Evolutionary conservation across 1,140 invertebrate genomes (phyloP).

Genomic region (Xylocopa sonorina): DNA sequence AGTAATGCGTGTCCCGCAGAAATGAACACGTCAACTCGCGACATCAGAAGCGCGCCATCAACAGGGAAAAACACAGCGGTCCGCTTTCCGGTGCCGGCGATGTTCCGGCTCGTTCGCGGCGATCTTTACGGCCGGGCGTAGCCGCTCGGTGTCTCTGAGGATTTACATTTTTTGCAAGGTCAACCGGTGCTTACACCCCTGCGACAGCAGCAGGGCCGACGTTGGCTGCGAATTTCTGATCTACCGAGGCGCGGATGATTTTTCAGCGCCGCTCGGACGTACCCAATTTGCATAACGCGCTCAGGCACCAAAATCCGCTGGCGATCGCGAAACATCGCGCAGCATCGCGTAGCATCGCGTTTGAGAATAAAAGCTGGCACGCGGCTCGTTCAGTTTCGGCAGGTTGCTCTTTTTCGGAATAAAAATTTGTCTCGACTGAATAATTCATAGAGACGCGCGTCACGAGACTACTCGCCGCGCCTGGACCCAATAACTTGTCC

Average conservation of each 20-base stretch:
- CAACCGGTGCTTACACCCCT: conserved; percentile 42
- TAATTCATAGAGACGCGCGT: conserved; percentile 4
- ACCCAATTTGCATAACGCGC: conserved; percentile 34
- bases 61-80: conserved; percentile 19
- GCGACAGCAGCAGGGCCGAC: neutral
- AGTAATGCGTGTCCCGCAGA: neutral
- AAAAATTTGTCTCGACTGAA: neutral
- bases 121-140: conserved; percentile 25
- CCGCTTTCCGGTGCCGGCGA: conserved; percentile 23
- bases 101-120: conserved; percentile 23
- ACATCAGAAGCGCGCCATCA: neutral
- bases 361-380: too few species aligned
- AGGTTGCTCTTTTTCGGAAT: too few species aligned
- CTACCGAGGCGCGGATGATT: conserved; percentile 17
- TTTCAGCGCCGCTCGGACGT: conserved; percentile 11
- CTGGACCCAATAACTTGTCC: neutral
- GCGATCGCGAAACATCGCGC: too few species aligned
- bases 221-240: conserved; percentile 38
- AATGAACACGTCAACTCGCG: conserved; percentile 3
- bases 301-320: too few species aligned
- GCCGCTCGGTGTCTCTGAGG: neutral
- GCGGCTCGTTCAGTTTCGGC: too few species aligned
- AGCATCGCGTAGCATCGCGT: too few species aligned
- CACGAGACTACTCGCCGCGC: neutral
- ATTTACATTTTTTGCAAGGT: conserved; percentile 54